Percentiles rank a stretch among this genome's conserved stretches.
These are phyloP conservation scores for Lamproptera curius DNA, from an alignment of 2,888 invertebrate genomes.

Conservation along the genomic window DNA sequence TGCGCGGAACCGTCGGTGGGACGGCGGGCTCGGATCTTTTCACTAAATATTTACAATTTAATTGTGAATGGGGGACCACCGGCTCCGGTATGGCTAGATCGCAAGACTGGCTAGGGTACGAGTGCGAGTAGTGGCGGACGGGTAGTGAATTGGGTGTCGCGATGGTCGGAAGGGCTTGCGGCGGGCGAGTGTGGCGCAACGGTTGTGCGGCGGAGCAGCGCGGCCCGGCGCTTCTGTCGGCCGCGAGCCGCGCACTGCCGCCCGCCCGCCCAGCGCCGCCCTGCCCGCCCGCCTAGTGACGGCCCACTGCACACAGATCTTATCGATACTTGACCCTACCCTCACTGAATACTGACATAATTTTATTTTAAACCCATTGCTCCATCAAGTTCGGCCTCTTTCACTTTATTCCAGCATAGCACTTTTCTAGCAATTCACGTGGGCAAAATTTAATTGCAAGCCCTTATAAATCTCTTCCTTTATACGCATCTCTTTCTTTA, in stretches of 20 bases:
- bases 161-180: background rate
- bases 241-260: conserved; percentile 43
- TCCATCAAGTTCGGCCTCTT: background rate
- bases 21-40: background rate
- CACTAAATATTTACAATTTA: background rate
- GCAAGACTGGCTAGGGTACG: background rate
- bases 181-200: conserved; percentile 20
- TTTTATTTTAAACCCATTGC: conserved; percentile 2
- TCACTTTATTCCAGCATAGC: too few species aligned
- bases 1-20: background rate
- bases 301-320: conserved; percentile 24
- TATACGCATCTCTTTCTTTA: too few species aligned
- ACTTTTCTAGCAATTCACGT: too few species aligned
- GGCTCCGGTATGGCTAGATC: background rate
- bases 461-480: too few species aligned
- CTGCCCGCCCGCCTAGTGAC: conserved; percentile 23
- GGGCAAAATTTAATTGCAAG: too few species aligned
- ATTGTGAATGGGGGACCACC: background rate
- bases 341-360: conserved; percentile 7
- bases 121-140: background rate
- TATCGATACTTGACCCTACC: conserved; percentile 23
- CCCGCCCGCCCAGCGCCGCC: conserved; percentile 24
- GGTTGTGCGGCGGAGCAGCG: conserved; percentile 29
- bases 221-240: conserved; percentile 43
- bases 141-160: background rate